Evolutionary conservation across 2,888 invertebrate species (phyloP).

Genomic region (Polydrusus cervinus): DNA sequence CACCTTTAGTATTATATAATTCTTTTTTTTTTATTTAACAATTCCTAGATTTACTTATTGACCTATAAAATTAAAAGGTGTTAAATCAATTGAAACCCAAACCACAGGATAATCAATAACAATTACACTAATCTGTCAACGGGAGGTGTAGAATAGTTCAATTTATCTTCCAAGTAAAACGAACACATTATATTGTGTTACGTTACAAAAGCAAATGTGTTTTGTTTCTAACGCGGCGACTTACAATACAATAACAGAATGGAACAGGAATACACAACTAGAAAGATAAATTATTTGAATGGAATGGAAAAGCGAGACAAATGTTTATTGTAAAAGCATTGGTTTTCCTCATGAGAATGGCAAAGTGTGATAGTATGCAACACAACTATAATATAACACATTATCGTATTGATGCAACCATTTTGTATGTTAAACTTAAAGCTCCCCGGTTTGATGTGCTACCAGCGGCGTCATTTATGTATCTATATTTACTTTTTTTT

Average conservation of each 20-base stretch:
- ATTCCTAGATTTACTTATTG: too few relatives aligned
- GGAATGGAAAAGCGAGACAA: constrained; percentile 12
- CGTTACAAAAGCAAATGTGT: neutral
- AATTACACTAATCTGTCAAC: constrained; percentile 1
- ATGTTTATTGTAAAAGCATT: neutral
- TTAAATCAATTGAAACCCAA: neutral
- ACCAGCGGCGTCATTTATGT: too few relatives aligned
- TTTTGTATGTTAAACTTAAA: too few relatives aligned
- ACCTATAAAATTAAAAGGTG: neutral
- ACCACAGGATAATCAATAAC: neutral
- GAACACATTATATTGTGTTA: neutral
- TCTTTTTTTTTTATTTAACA: too few relatives aligned
- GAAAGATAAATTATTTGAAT: constrained; percentile 24
- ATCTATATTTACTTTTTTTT: too few relatives aligned
- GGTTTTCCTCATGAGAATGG: constrained; percentile 2
- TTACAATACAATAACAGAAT: neutral
- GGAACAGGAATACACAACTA: neutral
- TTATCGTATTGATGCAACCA: neutral
- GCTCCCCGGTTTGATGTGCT: too few relatives aligned
- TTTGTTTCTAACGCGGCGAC: neutral
- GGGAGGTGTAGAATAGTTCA: neutral
- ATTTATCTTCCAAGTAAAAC: neutral
- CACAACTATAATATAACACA: neutral
- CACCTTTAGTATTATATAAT: too few relatives aligned
- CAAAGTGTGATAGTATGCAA: neutral